A percentile compares a stretch with the other conserved stretches of the same genome.
These are phyloP conservation scores for Tipula unca DNA, from an alignment of 2,888 invertebrate genomes.

Conservation along the genomic window DNA sequence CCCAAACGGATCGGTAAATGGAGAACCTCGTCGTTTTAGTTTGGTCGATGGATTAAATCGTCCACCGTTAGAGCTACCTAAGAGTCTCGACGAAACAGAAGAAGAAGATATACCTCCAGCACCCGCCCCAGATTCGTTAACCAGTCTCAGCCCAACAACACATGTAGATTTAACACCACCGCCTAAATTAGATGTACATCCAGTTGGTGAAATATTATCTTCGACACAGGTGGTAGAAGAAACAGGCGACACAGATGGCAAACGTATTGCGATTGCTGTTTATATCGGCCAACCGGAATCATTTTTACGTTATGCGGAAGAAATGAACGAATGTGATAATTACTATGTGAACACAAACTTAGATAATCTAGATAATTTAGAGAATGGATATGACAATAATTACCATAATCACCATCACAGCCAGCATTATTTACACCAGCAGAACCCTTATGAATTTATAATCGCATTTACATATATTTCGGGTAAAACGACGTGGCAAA, in stretches of 20 bases:
- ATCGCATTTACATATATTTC: conserved; percentile 86
- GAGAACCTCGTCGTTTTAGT: conserved; percentile 52
- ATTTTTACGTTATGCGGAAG: conserved; percentile 60
- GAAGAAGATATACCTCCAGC: conserved; percentile 39
- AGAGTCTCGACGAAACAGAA: conserved; percentile 38
- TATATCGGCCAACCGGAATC: conserved; percentile 77
- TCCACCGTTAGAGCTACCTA: conserved; percentile 42
- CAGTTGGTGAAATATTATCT: conserved; percentile 36
- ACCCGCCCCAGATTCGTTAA: conserved; percentile 41
- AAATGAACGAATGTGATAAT: conserved; percentile 55
- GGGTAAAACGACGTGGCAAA: conserved; percentile 91
- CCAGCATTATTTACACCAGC: conserved; percentile 34
- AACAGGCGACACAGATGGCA: conserved; percentile 68
- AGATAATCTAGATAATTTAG: conserved; percentile 24
- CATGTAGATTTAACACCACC: conserved; percentile 41
- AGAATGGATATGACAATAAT: conserved; percentile 29
- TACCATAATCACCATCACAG: conserved; percentile 36
- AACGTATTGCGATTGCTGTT: conserved; percentile 79
- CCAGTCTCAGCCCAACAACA: conserved; percentile 38
- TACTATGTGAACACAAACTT: conserved; percentile 51
- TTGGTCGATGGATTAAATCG: conserved; percentile 46
- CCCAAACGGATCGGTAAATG: conserved; percentile 41
- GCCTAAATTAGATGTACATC: conserved; percentile 35
- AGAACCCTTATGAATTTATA: conserved; percentile 60
- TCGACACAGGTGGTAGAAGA: conserved; percentile 45